Evolutionary conservation across 2,797 vertebrate species (phyloP).

Genomic region (Lemur catta): DNA sequence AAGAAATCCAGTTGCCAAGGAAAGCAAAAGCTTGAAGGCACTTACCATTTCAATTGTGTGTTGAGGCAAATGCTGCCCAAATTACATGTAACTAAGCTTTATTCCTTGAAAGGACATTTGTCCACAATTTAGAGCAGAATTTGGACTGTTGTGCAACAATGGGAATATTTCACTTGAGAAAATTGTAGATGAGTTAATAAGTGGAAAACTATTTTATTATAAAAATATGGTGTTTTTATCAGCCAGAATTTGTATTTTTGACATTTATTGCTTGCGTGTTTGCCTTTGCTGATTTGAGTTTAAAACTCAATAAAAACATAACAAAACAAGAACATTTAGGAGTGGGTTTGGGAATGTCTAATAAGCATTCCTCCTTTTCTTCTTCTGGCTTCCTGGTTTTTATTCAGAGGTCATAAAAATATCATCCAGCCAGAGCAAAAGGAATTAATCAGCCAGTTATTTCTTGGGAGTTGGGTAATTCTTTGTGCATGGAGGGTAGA

Average conservation of each 20-base stretch:
- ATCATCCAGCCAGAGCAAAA: conserved; percentile 43
- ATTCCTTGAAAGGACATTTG: conserved; percentile 56
- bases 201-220: conserved; percentile 73
- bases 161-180: conserved; percentile 59
- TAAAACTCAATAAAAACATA: conserved; percentile 56
- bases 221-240: conserved; percentile 76
- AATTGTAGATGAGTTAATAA: conserved; percentile 78
- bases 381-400: conserved; percentile 51
- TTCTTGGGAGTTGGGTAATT: conserved; percentile 46
- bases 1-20: conserved; percentile 60
- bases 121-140: conserved; percentile 47
- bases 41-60: conserved; percentile 22
- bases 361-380: conserved; percentile 18
- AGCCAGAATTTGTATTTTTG: conserved; percentile 12
- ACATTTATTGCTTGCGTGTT: conserved; percentile 66
- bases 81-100: conserved; percentile 15
- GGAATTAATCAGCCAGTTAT: conserved; percentile 45
- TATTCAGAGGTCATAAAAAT: conserved; percentile 39
- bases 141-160: not conserved
- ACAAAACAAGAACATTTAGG: conserved; percentile 47
- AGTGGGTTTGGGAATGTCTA: conserved; percentile 72
- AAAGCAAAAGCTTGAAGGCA: conserved; percentile 23
- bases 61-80: conserved; percentile 27
- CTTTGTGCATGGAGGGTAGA: not conserved
- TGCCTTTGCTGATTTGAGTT: conserved; percentile 70